phyloP scores from a whole-genome alignment of 2,888 invertebrate genomes.

The Leptogaster cylindrica region DNA sequence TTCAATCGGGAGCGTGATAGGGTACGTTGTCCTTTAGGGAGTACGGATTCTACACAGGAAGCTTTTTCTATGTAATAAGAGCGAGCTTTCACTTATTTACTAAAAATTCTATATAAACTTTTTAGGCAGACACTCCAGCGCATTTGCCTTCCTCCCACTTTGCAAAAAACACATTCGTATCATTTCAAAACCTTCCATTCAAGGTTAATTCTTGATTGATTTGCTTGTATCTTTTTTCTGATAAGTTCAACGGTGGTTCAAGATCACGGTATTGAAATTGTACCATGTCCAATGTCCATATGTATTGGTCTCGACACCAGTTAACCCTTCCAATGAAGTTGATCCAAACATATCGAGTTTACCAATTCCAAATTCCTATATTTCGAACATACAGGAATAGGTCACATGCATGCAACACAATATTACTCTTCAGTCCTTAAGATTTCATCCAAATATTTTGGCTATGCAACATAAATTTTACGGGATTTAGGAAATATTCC shows the following conservation, averaged over 20 bases:
- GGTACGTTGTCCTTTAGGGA: slow-evolving; percentile 32
- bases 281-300: too few relatives aligned
- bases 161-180: not conserved
- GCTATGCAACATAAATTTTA: too few relatives aligned
- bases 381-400: too few relatives aligned
- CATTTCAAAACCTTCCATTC: slow-evolving; percentile 9
- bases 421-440: too few relatives aligned
- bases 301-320: too few relatives aligned
- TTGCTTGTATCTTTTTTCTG: slow-evolving; percentile 10
- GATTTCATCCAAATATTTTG: too few relatives aligned
- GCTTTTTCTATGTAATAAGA: not conserved
- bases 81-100: slow-evolving; percentile 17
- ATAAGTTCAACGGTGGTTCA: not conserved
- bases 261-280: too few relatives aligned
- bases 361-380: too few relatives aligned
- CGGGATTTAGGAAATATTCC: too few relatives aligned
- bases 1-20: slow-evolving; percentile 13
- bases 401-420: too few relatives aligned
- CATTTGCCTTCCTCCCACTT: slow-evolving; percentile 5
- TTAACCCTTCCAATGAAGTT: too few relatives aligned
- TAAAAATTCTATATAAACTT: not conserved
- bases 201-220: slow-evolving; percentile 34
- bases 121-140: not conserved
- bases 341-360: too few relatives aligned
- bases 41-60: not conserved